Evolutionary conservation across 2,888 invertebrate species (phyloP).

Genomic region (Spilarctia lutea): DNA sequence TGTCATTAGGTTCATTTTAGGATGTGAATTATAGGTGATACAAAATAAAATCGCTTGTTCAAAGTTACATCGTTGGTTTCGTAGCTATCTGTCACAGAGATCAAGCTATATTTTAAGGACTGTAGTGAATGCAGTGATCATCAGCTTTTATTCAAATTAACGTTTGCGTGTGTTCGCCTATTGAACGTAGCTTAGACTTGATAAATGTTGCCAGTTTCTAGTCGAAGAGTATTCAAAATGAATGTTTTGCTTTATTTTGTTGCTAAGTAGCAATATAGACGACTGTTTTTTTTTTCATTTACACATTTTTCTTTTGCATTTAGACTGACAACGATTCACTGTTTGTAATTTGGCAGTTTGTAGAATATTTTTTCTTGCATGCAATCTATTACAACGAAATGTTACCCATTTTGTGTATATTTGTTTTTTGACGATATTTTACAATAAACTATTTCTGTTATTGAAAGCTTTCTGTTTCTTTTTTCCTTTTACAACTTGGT

Average conservation of each 20-base stretch:
- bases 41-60: too few species aligned
- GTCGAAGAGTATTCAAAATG: slow-evolving; percentile 5
- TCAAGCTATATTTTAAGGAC: too few species aligned
- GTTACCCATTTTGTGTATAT: slow-evolving; percentile 26
- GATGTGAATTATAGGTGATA: too few species aligned
- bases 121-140: neutral
- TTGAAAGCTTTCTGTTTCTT: slow-evolving; percentile 12
- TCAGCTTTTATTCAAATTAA: neutral
- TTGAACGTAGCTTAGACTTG: slow-evolving; percentile 1
- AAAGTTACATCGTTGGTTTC: too few species aligned
- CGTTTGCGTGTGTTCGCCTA: neutral
- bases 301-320: neutral
- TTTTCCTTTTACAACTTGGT: neutral
- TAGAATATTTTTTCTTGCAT: slow-evolving; percentile 10
- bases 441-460: slow-evolving; percentile 14
- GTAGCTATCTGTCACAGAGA: too few species aligned
- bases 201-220: slow-evolving; percentile 9
- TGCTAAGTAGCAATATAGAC: neutral
- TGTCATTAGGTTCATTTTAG: too few species aligned
- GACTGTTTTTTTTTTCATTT: slow-evolving; percentile 1
- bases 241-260: slow-evolving; percentile 15
- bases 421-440: slow-evolving; percentile 9
- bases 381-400: slow-evolving; percentile 6
- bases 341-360: slow-evolving; percentile 10
- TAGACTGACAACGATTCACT: slow-evolving; percentile 3